A percentile compares a stretch with the other conserved stretches of the same genome.
These are phyloP conservation scores for Propithecus deckenii DNA, from an alignment of 2,797 vertebrate genomes.

Conservation along the genomic window DNA sequence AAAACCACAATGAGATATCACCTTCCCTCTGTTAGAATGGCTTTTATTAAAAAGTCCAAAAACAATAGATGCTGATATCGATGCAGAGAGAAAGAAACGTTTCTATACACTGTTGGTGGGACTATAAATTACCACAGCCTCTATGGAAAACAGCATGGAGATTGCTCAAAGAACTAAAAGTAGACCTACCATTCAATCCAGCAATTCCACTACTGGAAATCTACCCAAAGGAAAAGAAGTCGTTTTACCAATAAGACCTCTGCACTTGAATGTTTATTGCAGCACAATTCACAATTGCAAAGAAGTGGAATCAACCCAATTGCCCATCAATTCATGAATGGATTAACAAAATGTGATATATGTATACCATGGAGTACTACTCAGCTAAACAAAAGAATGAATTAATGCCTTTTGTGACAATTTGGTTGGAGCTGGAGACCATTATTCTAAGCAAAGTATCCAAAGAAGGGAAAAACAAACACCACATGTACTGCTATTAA, in stretches of 20 bases:
- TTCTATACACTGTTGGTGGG: neutral
- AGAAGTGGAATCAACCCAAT: neutral
- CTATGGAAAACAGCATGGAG: neutral
- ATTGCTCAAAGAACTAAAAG: neutral
- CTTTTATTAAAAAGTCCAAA: neutral
- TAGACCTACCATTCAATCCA: neutral
- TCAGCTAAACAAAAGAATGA: neutral
- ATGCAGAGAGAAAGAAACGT: neutral
- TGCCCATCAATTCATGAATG: neutral
- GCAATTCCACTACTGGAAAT: neutral
- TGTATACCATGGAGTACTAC: neutral
- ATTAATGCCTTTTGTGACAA: neutral
- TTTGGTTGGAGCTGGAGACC: neutral
- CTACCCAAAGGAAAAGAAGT: neutral
- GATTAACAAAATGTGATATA: neutral
- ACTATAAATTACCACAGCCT: neutral
- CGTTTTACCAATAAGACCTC: neutral
- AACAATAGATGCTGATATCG: neutral
- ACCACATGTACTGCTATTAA: neutral
- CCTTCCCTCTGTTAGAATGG: neutral
- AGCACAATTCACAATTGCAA: neutral
- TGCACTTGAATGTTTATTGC: neutral
- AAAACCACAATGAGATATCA: neutral
- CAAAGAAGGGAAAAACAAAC: neutral
- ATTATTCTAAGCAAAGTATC: neutral